These are phyloP conservation scores for Anthophora plumipes DNA, from an alignment of 2,888 invertebrate genomes.

Conservation along the genomic window DNA sequence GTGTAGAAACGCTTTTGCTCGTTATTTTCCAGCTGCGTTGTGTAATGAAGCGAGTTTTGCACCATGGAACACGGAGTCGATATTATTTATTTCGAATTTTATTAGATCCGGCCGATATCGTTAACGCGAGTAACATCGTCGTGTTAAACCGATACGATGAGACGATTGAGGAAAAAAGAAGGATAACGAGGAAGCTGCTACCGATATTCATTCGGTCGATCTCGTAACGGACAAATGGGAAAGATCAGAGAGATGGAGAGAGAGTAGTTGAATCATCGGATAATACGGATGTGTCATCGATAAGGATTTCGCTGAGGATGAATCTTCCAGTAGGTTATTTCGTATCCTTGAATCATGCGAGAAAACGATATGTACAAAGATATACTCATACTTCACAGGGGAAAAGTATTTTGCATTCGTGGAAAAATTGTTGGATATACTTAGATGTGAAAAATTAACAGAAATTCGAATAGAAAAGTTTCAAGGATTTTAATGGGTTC, in stretches of 20 bases:
- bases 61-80: slow-evolving; percentile 19
- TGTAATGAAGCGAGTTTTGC: slow-evolving; percentile 62
- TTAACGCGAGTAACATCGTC: slow-evolving; percentile 26
- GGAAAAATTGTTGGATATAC: too few relatives aligned
- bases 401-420: too few relatives aligned
- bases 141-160: background rate
- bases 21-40: slow-evolving; percentile 68
- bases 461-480: too few relatives aligned
- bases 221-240: slow-evolving; percentile 1
- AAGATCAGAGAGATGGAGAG: background rate
- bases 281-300: slow-evolving; percentile 61
- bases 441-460: too few relatives aligned
- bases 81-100: slow-evolving; percentile 55
- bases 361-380: slow-evolving; percentile 38
- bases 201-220: slow-evolving; percentile 21
- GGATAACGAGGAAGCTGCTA: slow-evolving; percentile 5
- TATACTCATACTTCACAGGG: background rate
- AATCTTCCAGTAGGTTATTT: slow-evolving; percentile 39
- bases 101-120: slow-evolving; percentile 54
- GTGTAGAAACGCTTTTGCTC: slow-evolving; percentile 65
- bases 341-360: slow-evolving; percentile 43
- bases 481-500: background rate
- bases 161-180: background rate
- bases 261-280: slow-evolving; percentile 55
- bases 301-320: slow-evolving; percentile 45